Evolutionary conservation across 2,113 vertebrate genomes (phyloP), one percentile per base, ranked within the genome.

Genomic region (Gymnarchus niloticus): DNA sequence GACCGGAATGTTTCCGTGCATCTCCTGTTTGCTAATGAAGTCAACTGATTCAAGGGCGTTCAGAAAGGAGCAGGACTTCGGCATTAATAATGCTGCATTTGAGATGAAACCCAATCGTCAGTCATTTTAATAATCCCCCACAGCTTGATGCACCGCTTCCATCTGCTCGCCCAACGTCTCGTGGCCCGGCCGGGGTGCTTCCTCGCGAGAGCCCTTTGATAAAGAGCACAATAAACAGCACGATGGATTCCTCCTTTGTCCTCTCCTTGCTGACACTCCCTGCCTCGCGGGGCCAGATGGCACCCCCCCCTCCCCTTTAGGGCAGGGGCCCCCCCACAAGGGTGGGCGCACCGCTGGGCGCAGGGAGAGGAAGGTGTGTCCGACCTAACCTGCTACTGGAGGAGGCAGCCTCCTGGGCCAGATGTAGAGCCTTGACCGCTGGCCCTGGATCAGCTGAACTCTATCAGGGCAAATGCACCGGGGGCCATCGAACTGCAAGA

Each of bases 101-200:
- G 93, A 92, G 93, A 93, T 92, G 94, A 94, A 94, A 94, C 90
- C 90, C 91, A 93, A 91, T 95, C 95, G 94, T 95, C 93, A 94
- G 94, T 95, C 95, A 95, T 95, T 94, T 95, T 95, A 94, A 94
- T 95, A 94, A 95, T 95, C 95, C 93, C 95, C 94, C 95, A 95
- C 95, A 94, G 95, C 93, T 95, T 95, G 94, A 95, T 95, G 92
- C 93, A 93, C 94, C 94, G 94, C 92, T 94, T 95, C 95, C 95
- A 95, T 95, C 95, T 95, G 95, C 94, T 95, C 93, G 84, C 92
- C 81, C 91, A 91, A 91, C 90, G 91, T 92, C 93, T 92, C 87
- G 91, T 88, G 92, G 88, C 89, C 89, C 91, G 90, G 87, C 90
- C 89, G 33, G 89, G 91, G 91, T 86, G 92, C 89, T 87, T 91